Evolutionary conservation across 2,113 vertebrate genomes (phyloP).

Genomic region (Ophiodon elongatus): DNA sequence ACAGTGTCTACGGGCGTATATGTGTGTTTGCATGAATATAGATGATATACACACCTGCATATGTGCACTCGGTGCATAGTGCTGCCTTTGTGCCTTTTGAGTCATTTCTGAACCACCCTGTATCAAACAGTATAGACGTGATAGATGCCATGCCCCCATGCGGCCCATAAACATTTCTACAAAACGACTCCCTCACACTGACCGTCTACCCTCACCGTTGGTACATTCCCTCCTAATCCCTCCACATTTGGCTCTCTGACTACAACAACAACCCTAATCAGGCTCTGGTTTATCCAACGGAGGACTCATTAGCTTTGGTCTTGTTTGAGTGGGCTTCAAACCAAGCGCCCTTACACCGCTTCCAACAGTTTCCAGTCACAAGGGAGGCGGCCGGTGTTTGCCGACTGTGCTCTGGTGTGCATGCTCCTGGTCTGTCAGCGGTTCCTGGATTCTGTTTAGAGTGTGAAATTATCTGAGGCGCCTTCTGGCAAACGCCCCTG

Average conservation of each 20-base stretch:
- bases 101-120: background rate
- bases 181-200: conserved; percentile 1
- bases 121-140: background rate
- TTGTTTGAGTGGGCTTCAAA: conserved; percentile 67
- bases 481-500: conserved; percentile 56
- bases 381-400: conserved; percentile 62
- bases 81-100: background rate
- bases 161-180: background rate
- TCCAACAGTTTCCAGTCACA: conserved; percentile 54
- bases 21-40: background rate
- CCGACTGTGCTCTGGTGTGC: conserved; percentile 39
- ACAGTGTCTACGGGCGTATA: background rate
- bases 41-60: no score
- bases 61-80: background rate
- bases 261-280: conserved; percentile 70
- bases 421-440: conserved; percentile 57
- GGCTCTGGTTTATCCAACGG: conserved; percentile 59
- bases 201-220: background rate
- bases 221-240: conserved; percentile 35
- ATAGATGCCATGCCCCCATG: background rate
- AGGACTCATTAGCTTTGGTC: conserved; percentile 67
- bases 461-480: conserved; percentile 53
- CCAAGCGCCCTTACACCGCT: conserved; percentile 42
- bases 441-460: conserved; percentile 58
- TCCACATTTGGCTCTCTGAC: conserved; percentile 63